Evolutionary conservation across 1,140 invertebrate species (phyloP), one percentile per base, ranked within the genome.

Genomic region (Spodoptera frugiperda): DNA sequence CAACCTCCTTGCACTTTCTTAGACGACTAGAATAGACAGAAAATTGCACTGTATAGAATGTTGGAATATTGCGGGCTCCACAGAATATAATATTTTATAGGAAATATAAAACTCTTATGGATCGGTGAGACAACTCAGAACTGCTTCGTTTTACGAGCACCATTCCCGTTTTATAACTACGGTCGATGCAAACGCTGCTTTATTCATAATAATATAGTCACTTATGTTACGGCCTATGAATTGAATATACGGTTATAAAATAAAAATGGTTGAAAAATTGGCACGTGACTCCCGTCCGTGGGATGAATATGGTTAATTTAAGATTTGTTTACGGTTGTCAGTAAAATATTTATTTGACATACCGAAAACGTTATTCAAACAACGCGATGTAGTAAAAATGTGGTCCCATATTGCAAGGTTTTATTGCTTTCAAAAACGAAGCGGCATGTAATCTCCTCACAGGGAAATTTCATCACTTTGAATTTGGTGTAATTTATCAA

Each of bases 401-500:
- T 75, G 57, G 57, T 46, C 25, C 49, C 44, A 53, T 54, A 65
- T 75, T 75, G 71, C 54, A 49, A 61, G 39, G 71, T 61, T 61
- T 61, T 65, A 67, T 77, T 39, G 49, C 11, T 55, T 59, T 73
- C 59, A 57, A 78, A 65, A 73, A n/a, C 48, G 49, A 68, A 48
- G 53, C 77, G 25, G 55, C 30, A 55, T 78, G 80, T 85, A 84
- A 86, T 87, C 83, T 82, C 77, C 76, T 84, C 73, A 76, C 57
- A 82, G 82, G 82, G 82, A 84, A 87, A 89, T 90, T 89, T 89
- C 84, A 88, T 91, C 87, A 89, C 79, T 76, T 83, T 79, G 80
- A 81, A 87, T 88, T 87, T 76, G 78, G 87, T 85, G 90, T 92
- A 91, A 92, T 92, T 91, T 91, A 91, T 91, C 85, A 90, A 92